These are phyloP conservation scores for Gortyna flavago DNA, from an alignment of 2,888 invertebrate genomes.

Conservation along the genomic window DNA sequence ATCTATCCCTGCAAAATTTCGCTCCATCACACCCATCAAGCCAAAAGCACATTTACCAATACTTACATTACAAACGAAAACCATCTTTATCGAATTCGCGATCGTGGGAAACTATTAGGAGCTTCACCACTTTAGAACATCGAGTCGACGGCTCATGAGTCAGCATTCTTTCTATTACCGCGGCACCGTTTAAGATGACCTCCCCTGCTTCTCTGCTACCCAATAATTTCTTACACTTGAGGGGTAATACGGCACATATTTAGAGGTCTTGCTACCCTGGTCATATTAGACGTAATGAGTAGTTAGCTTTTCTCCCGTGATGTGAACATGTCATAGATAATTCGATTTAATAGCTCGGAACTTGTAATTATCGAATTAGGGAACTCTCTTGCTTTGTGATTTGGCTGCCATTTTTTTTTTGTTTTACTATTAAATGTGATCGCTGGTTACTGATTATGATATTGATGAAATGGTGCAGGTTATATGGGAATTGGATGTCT, in stretches of 20 bases:
- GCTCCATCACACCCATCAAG: slow-evolving; percentile 51
- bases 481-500: slow-evolving; percentile 39
- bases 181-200: slow-evolving; percentile 61
- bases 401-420: slow-evolving; percentile 65
- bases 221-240: slow-evolving; percentile 6
- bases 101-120: slow-evolving; percentile 85
- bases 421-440: slow-evolving; percentile 46
- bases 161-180: slow-evolving; percentile 81
- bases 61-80: slow-evolving; percentile 45
- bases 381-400: slow-evolving; percentile 68
- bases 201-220: slow-evolving; percentile 42
- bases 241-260: neutral
- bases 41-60: slow-evolving; percentile 32
- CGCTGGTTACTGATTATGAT: slow-evolving; percentile 45
- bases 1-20: slow-evolving; percentile 27
- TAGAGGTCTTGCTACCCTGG: slow-evolving; percentile 71
- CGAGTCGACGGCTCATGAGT: slow-evolving; percentile 79
- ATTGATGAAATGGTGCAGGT: slow-evolving; percentile 45
- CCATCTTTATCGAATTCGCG: slow-evolving; percentile 84
- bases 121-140: slow-evolving; percentile 79
- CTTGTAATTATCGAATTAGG: slow-evolving; percentile 88
- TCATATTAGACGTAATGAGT: slow-evolving; percentile 82
- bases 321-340: slow-evolving; percentile 89
- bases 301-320: slow-evolving; percentile 86
- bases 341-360: slow-evolving; percentile 86